Evolutionary conservation across 2,888 invertebrate genomes (phyloP).

Genomic region (Mechanitis messenoides): DNA sequence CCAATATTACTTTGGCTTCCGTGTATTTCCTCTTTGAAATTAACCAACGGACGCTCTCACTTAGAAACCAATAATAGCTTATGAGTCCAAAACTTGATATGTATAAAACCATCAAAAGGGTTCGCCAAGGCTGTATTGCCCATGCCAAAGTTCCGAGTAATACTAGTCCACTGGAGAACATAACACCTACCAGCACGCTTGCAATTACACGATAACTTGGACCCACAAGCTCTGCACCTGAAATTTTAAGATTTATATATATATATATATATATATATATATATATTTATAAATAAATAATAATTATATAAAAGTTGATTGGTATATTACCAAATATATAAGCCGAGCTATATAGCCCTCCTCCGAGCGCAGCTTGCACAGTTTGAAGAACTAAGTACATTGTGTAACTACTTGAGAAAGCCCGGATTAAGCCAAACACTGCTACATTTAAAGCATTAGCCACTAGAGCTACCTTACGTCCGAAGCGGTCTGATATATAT

Average conservation of each 20-base stretch:
- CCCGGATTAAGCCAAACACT: slow-evolving; percentile 69
- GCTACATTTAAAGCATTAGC: slow-evolving; percentile 48
- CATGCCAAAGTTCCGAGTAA: slow-evolving; percentile 81
- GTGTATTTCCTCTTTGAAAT: slow-evolving; percentile 79
- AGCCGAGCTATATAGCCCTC: slow-evolving; percentile 72
- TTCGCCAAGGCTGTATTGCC: slow-evolving; percentile 81
- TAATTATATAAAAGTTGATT: background rate
- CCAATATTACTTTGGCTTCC: slow-evolving; percentile 77
- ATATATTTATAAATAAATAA: background rate
- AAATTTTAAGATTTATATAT: slow-evolving; percentile 7
- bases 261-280: background rate
- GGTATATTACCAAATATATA: slow-evolving; percentile 55
- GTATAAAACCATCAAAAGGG: slow-evolving; percentile 79
- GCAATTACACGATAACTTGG: slow-evolving; percentile 78
- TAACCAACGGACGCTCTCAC: slow-evolving; percentile 86
- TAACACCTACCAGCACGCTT: slow-evolving; percentile 78
- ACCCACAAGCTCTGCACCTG: slow-evolving; percentile 83
- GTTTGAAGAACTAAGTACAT: slow-evolving; percentile 74
- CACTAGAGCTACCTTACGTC: slow-evolving; percentile 55
- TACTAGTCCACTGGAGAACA: slow-evolving; percentile 82
- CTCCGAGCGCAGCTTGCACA: slow-evolving; percentile 71
- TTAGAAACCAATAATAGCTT: slow-evolving; percentile 79
- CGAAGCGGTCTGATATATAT: slow-evolving; percentile 77
- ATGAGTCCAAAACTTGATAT: slow-evolving; percentile 81
- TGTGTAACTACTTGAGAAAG: slow-evolving; percentile 73